Conservation (phyloP, 2,797 vertebrate genomes). For the Steatocranus sp. region DNA sequence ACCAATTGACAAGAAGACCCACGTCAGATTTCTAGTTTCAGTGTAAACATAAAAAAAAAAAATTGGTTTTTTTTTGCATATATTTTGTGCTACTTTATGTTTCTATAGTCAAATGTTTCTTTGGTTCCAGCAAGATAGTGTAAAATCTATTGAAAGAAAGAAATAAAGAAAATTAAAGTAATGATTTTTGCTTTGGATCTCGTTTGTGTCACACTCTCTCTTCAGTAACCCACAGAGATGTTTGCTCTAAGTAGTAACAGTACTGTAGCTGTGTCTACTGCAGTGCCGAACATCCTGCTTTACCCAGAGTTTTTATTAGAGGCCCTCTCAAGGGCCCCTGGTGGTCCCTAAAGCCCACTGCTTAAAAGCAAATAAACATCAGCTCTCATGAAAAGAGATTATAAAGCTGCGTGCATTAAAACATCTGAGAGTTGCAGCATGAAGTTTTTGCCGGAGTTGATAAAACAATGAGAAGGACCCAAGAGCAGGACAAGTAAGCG, state of each 20-base stretch:
- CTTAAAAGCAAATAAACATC: not conserved
- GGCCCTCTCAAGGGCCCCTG: not conserved
- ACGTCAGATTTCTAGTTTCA: constrained; percentile 56
- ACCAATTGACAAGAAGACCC: constrained; percentile 41
- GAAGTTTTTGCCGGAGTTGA: not conserved
- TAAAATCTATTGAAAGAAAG: constrained; percentile 74
- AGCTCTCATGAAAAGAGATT: not conserved
- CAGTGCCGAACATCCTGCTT: not conserved
- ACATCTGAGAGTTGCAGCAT: not conserved
- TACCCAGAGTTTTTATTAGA: not conserved
- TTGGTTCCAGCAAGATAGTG: constrained; percentile 75
- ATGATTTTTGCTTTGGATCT: not conserved
- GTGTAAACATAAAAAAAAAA: too few relatives aligned
- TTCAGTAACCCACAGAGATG: not conserved
- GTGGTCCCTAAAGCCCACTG: not conserved
- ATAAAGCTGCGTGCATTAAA: not conserved
- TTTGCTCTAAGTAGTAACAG: not conserved
- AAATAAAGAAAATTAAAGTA: constrained; percentile 72
- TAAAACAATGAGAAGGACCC: not conserved
- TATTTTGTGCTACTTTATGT: constrained; percentile 77
- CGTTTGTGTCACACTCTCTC: not conserved
- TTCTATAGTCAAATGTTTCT: constrained; percentile 75
- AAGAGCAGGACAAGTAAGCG: not conserved
- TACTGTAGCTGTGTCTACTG: not conserved
- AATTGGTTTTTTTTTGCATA: constrained; percentile 72